These are phyloP conservation scores for Oenanthe melanoleuca DNA, from an alignment of 2,113 vertebrate species.

Conservation along the genomic window DNA sequence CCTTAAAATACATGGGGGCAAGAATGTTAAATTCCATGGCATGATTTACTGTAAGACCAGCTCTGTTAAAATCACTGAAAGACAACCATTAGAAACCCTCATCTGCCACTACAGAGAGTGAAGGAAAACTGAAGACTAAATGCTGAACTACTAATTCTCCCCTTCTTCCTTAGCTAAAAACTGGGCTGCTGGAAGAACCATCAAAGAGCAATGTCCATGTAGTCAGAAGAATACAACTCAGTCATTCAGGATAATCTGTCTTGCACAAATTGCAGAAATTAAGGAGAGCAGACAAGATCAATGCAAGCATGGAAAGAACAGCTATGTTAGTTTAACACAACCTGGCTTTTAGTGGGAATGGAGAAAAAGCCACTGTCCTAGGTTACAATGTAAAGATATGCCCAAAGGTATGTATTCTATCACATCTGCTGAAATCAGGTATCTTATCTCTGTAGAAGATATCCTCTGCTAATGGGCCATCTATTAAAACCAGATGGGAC, in stretches of 20 bases:
- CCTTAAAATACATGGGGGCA: background rate
- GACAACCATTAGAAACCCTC: background rate
- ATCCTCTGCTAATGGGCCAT: too few relatives aligned
- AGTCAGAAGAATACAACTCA: background rate
- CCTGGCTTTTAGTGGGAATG: background rate
- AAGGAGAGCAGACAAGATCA: background rate
- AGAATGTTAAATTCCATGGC: background rate
- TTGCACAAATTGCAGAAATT: background rate
- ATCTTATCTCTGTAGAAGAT: too few relatives aligned
- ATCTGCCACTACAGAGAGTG: background rate
- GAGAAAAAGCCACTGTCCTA: background rate
- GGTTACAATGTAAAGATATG: too few relatives aligned
- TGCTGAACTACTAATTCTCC: background rate
- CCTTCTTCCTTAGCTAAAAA: background rate
- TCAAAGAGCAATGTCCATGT: accelerated
- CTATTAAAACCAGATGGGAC: too few relatives aligned
- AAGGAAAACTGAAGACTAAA: background rate
- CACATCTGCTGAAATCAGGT: too few relatives aligned
- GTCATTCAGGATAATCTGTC: background rate
- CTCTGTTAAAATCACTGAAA: background rate
- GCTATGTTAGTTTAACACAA: background rate
- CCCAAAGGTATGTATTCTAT: too few relatives aligned
- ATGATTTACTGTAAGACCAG: background rate
- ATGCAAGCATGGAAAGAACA: background rate
- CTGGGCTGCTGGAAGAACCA: background rate